phyloP scores from a whole-genome alignment of 2,113 vertebrate genomes.

The Brachyhypopomus gauderio region DNA sequence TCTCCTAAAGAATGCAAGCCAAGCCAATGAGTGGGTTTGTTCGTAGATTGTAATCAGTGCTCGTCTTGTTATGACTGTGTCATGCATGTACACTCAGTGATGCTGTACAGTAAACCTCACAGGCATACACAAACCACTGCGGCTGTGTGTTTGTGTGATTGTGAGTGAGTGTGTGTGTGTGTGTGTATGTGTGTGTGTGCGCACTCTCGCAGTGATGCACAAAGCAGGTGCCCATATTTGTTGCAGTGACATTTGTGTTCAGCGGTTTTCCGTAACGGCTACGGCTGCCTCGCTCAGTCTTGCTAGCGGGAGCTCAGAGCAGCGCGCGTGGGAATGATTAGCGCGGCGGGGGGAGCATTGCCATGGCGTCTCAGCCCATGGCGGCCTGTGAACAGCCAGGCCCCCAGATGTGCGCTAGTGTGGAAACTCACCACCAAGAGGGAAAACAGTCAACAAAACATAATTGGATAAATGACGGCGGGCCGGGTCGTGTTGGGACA shows the following conservation, averaged over 20 bases:
- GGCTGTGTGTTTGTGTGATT: neutral
- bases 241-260: slow-evolving; percentile 39
- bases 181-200: neutral
- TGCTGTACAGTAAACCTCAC: neutral
- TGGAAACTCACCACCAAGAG: slow-evolving; percentile 54
- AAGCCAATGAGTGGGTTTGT: slow-evolving; percentile 16
- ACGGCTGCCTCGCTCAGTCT: no score
- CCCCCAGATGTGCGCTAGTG: slow-evolving; percentile 55
- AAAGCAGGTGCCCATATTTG: neutral
- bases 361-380: slow-evolving; percentile 8
- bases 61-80: slow-evolving; percentile 41
- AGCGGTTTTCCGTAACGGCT: neutral
- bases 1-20: slow-evolving; percentile 3
- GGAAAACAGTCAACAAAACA: slow-evolving; percentile 57
- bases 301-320: no score
- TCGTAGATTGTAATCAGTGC: slow-evolving; percentile 13
- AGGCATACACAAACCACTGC: slow-evolving; percentile 27
- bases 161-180: neutral
- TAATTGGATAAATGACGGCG: slow-evolving; percentile 58
- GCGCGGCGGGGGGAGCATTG: slow-evolving; percentile 34
- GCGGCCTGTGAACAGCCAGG: slow-evolving; percentile 48
- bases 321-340: slow-evolving; percentile 58
- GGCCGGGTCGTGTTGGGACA: slow-evolving; percentile 34
- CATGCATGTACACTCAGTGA: neutral
- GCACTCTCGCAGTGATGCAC: neutral